phyloP scores from a whole-genome alignment of 2,113 vertebrate species.

The Anguilla rostrata region DNA sequence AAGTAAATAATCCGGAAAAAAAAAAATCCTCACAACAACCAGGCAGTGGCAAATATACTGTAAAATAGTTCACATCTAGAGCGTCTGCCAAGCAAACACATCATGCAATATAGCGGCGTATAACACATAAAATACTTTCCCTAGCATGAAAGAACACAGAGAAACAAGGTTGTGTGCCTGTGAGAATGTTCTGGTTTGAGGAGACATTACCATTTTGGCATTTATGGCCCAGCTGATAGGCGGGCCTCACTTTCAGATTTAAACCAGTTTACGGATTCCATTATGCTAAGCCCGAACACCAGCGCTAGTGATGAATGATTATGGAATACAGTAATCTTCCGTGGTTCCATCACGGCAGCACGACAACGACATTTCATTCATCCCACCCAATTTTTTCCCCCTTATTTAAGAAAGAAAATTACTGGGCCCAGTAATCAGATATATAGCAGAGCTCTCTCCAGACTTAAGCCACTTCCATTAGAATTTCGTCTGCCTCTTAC shows the following conservation, averaged over 20 bases:
- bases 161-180: neutral
- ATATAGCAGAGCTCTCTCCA: conserved; percentile 71
- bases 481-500: conserved; percentile 65
- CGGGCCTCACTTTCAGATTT: conserved; percentile 73
- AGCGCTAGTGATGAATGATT: conserved; percentile 79
- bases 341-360: conserved; percentile 70
- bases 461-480: conserved; percentile 79
- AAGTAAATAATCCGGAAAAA: neutral
- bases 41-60: neutral
- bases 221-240: conserved; percentile 69
- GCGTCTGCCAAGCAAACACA: neutral
- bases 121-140: conserved; percentile 5
- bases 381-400: conserved; percentile 67
- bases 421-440: conserved; percentile 79
- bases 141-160: neutral
- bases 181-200: conserved; percentile 52
- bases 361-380: conserved; percentile 79
- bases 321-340: conserved; percentile 78
- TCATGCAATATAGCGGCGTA: neutral
- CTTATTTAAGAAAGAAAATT: conserved; percentile 80
- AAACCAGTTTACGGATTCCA: conserved; percentile 82
- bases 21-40: neutral
- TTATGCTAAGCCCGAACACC: conserved; percentile 80
- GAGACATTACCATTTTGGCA: conserved; percentile 67
- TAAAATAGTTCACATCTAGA: neutral